Evolutionary conservation across 1,140 invertebrate species (phyloP).

Genomic region (Brachionus plicatilis): DNA sequence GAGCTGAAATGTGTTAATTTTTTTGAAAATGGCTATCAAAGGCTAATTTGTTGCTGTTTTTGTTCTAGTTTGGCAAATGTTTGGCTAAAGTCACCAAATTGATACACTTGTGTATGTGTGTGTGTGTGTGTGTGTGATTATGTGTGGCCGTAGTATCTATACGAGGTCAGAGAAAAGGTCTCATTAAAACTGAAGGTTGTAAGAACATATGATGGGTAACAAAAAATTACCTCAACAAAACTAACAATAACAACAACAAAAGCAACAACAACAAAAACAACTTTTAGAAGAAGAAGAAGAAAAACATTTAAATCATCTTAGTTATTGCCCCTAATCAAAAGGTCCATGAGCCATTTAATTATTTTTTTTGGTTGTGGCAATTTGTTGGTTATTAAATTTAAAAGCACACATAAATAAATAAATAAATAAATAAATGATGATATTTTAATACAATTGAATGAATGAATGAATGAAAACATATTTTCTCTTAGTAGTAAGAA

Average conservation of each 20-base stretch:
- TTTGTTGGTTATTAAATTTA: constrained; percentile 19
- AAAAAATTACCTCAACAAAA: neutral
- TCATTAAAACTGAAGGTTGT: neutral
- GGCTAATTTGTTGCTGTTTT: too few relatives aligned
- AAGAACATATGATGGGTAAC: neutral
- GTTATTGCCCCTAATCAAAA: neutral
- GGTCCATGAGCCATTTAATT: constrained; percentile 21
- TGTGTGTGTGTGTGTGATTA: neutral
- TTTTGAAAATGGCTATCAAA: too few relatives aligned
- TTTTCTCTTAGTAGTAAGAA: neutral
- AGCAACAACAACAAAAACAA: neutral
- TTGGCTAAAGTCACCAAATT: too few relatives aligned
- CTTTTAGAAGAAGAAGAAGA: neutral
- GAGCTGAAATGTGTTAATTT: too few relatives aligned
- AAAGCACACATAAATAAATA: neutral
- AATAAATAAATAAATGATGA: constrained; percentile 18
- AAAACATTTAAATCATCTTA: neutral
- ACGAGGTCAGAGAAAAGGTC: neutral
- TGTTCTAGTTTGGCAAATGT: too few relatives aligned
- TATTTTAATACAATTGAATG: neutral
- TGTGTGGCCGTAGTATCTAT: too few relatives aligned
- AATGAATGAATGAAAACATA: neutral
- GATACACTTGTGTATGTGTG: too few relatives aligned
- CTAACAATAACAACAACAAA: neutral
- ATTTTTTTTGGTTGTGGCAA: neutral